Percentiles rank a stretch among this genome's conserved stretches.
phyloP scores from a whole-genome alignment of 2,797 vertebrate genomes.

The Trematomus bernacchii region DNA sequence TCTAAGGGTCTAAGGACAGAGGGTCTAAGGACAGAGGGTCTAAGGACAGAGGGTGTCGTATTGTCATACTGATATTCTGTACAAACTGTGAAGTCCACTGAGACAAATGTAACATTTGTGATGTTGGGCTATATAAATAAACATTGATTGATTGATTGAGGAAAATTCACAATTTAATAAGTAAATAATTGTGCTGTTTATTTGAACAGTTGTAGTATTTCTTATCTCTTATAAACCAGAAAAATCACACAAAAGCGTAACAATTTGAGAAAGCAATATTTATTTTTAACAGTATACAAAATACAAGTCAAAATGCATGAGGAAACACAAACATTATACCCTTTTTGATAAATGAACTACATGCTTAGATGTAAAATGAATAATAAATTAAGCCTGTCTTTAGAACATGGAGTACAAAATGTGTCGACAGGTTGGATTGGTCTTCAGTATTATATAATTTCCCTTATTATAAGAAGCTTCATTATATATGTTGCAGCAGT shows the following conservation, averaged over 20 bases:
- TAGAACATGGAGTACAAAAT: background rate
- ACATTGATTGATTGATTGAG: too few relatives aligned
- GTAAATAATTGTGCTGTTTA: background rate
- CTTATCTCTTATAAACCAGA: background rate
- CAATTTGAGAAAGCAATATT: background rate
- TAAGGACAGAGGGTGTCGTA: too few relatives aligned
- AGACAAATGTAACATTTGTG: too few relatives aligned
- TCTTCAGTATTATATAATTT: background rate
- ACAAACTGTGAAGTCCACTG: too few relatives aligned
- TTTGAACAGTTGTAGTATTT: background rate
- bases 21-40: too few relatives aligned
- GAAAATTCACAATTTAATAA: too few relatives aligned
- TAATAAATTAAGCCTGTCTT: background rate
- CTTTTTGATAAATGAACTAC: background rate
- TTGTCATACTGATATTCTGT: too few relatives aligned
- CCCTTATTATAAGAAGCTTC: background rate
- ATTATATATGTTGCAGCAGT: background rate
- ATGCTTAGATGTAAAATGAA: background rate
- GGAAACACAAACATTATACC: background rate
- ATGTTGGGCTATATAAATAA: too few relatives aligned
- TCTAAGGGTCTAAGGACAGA: too few relatives aligned
- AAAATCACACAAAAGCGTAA: constrained; percentile 1
- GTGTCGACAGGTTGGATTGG: background rate
- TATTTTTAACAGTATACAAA: background rate
- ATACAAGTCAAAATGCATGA: background rate